These are phyloP conservation scores for Poecilobothrus nobilitatus DNA, from an alignment of 2,888 invertebrate genomes.

Conservation along the genomic window DNA sequence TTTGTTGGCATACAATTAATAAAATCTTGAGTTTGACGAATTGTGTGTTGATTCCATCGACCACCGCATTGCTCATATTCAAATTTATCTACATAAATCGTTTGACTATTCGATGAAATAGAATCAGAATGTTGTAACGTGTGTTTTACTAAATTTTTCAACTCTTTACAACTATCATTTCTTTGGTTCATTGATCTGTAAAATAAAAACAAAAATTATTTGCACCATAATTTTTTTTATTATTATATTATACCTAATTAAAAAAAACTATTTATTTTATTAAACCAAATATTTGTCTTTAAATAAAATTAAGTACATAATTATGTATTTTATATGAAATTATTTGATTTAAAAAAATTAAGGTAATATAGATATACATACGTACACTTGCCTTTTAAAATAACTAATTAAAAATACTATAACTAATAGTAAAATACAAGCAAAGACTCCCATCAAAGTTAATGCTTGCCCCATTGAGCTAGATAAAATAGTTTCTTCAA, in stretches of 20 bases:
- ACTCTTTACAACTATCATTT: background rate
- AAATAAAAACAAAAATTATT: background rate
- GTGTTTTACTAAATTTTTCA: slow-evolving; percentile 7
- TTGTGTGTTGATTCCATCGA: background rate
- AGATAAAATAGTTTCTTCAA: background rate
- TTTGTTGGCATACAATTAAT: background rate
- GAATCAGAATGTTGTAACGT: background rate
- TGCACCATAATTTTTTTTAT: too few species aligned
- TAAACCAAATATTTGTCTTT: too few species aligned
- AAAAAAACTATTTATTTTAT: too few species aligned
- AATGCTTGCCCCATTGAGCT: background rate
- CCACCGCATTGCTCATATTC: background rate
- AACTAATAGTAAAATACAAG: slow-evolving; percentile 1
- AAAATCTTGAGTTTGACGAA: background rate
- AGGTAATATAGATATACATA: too few species aligned
- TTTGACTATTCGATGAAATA: background rate
- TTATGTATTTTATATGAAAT: too few species aligned
- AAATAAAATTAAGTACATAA: too few species aligned
- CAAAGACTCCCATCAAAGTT: background rate
- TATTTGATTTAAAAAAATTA: too few species aligned
- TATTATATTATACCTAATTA: too few species aligned
- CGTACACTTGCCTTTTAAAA: background rate
- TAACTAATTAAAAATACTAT: background rate
- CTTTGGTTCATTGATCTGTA: background rate
- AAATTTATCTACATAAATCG: background rate